Conservation (phyloP, 1,140 invertebrate species). For the Rhyacophila brunnea region DNA sequence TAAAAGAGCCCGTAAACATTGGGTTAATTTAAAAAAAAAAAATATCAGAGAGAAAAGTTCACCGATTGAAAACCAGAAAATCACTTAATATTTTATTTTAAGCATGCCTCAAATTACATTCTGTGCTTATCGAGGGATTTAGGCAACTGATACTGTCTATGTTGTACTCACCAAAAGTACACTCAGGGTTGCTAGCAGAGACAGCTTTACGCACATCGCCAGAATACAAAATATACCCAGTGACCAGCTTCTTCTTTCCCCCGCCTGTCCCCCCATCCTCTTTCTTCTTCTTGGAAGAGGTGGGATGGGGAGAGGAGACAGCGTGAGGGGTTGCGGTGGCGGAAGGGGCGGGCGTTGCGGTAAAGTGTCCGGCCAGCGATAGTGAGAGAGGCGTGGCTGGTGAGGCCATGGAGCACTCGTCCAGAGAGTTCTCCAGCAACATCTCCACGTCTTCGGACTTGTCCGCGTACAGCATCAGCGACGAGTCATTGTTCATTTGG, state of each 20-base stretch:
- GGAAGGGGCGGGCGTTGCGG: slow-evolving; percentile 38
- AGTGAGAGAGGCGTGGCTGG: slow-evolving; percentile 48
- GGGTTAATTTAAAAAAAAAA: no score
- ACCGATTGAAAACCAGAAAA: no score
- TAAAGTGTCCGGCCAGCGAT: slow-evolving; percentile 7
- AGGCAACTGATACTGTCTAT: no score
- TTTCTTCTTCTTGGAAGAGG: slow-evolving; percentile 60
- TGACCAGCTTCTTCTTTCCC: slow-evolving; percentile 81
- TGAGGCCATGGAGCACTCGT: slow-evolving; percentile 50
- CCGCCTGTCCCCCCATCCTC: slow-evolving; percentile 43
- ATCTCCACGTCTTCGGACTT: slow-evolving; percentile 52
- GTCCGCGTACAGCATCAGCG: no score
- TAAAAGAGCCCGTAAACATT: no score
- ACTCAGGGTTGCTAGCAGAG: slow-evolving; percentile 84
- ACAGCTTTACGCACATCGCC: slow-evolving; percentile 92
- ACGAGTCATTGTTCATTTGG: no score
- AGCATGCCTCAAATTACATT: no score
- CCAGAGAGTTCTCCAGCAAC: slow-evolving; percentile 50
- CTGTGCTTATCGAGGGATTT: no score
- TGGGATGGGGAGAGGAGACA: not conserved
- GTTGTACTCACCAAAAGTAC: slow-evolving; percentile 74
- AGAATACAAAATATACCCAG: slow-evolving; percentile 98
- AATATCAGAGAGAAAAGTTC: no score
- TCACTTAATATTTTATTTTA: no score
- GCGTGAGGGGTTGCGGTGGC: slow-evolving; percentile 43